phyloP scores from a whole-genome alignment of 2,113 vertebrate genomes.

The Theristicus caerulescens region DNA sequence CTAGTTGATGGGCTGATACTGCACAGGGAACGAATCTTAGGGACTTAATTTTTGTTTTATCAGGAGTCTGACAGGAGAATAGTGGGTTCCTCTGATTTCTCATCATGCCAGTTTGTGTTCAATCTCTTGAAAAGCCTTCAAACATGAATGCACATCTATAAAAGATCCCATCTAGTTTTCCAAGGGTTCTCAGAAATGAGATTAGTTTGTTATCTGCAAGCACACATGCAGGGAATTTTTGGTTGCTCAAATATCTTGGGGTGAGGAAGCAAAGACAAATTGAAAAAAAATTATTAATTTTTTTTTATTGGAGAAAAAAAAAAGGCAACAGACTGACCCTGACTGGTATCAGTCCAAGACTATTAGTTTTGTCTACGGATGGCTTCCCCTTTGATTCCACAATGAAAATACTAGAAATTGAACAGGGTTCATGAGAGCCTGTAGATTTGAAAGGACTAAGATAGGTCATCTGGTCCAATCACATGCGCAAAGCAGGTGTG shows the following conservation, averaged over 20 bases:
- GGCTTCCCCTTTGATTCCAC: background rate
- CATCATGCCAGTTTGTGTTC: background rate
- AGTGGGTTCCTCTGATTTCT: background rate
- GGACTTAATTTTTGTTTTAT: background rate
- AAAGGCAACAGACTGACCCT: rapidly evolving
- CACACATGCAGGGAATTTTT: background rate
- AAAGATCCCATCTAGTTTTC: background rate
- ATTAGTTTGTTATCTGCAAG: background rate
- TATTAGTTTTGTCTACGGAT: background rate
- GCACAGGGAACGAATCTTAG: background rate
- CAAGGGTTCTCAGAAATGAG: background rate
- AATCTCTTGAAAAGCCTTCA: background rate
- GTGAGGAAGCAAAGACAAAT: background rate
- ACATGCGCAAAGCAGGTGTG: rapidly evolving
- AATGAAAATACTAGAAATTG: background rate
- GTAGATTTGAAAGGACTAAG: background rate
- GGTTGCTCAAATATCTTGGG: background rate
- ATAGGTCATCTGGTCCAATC: background rate
- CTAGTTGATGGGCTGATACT: background rate
- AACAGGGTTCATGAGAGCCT: rapidly evolving
- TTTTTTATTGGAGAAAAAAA: background rate
- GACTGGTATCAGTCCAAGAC: rapidly evolving
- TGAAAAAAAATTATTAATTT: background rate
- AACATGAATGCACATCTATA: background rate
- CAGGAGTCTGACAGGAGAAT: background rate